Evolutionary conservation across 2,888 invertebrate species (phyloP).

Genomic region (Mactromeris polynyma): DNA sequence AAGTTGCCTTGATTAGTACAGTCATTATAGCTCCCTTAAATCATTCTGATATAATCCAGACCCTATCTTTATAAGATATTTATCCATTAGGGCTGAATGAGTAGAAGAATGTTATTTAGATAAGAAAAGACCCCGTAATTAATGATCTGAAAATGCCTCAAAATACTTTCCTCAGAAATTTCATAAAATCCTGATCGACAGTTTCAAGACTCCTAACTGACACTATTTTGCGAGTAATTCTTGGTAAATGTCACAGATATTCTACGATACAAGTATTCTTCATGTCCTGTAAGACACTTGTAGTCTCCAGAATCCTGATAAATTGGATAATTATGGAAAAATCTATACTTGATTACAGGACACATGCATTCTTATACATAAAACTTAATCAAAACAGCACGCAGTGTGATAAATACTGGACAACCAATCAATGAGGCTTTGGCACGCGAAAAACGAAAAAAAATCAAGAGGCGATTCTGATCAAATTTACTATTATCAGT

Average conservation of each 20-base stretch:
- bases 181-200: conserved; percentile 27
- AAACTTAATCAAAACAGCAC: conserved; percentile 39
- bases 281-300: neutral
- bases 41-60: neutral
- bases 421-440: conserved; percentile 3
- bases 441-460: conserved; percentile 1
- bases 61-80: neutral
- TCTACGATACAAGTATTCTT: conserved; percentile 13
- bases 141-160: conserved; percentile 2
- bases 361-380: conserved; percentile 42
- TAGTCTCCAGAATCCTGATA: conserved; percentile 52
- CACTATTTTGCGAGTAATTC: conserved; percentile 14
- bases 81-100: neutral
- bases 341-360: conserved; percentile 58
- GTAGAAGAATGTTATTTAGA: neutral
- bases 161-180: neutral
- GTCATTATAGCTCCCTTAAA: neutral
- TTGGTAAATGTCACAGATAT: conserved; percentile 7
- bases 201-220: conserved; percentile 7
- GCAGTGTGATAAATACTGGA: conserved; percentile 20
- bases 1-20: neutral
- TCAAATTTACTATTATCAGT: neutral
- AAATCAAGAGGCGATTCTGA: conserved; percentile 9
- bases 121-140: neutral
- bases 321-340: conserved; percentile 63